These are phyloP conservation scores for Diorhabda carinulata DNA, from an alignment of 1,140 invertebrate species.

Conservation along the genomic window DNA sequence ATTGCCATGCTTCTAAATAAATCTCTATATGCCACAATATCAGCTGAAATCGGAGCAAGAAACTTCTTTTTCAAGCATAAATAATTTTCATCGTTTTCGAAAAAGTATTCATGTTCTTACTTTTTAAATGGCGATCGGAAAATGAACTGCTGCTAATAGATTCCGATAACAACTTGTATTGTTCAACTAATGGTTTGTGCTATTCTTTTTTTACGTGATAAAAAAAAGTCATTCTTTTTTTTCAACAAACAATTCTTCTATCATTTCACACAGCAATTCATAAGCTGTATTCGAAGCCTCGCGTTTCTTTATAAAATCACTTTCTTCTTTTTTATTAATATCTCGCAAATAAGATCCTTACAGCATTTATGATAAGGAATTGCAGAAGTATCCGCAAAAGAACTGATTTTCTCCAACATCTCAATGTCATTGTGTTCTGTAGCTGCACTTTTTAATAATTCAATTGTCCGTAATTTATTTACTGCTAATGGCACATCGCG, in stretches of 20 bases:
- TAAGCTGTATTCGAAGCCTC: constrained; percentile 22
- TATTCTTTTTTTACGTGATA: constrained; percentile 21
- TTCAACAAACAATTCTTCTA: constrained; percentile 16
- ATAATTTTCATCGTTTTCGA: constrained; percentile 6
- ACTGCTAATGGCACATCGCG: constrained; percentile 11
- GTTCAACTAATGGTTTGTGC: constrained; percentile 14
- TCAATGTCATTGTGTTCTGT: constrained; percentile 17
- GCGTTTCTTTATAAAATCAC: constrained; percentile 13
- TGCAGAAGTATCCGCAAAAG: constrained; percentile 14
- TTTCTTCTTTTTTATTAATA: constrained; percentile 14
- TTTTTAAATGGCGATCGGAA: constrained; percentile 7
- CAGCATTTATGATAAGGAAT: constrained; percentile 27
- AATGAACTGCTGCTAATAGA: constrained; percentile 3
- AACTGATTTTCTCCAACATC: constrained; percentile 25
- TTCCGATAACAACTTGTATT: constrained; percentile 10
- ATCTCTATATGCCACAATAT: constrained; percentile 11
- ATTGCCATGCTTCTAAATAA: constrained; percentile 18
- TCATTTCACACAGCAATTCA: constrained; percentile 19
- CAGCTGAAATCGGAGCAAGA: constrained; percentile 14
- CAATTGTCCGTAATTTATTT: constrained; percentile 6
- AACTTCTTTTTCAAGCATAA: too few species aligned
- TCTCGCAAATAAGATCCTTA: constrained; percentile 23
- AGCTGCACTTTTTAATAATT: constrained; percentile 18
- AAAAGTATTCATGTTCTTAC: background rate
- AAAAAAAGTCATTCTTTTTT: too few species aligned